phyloP scores from a whole-genome alignment of 2,797 vertebrate species.

The Petrocephalus sullivani region DNA sequence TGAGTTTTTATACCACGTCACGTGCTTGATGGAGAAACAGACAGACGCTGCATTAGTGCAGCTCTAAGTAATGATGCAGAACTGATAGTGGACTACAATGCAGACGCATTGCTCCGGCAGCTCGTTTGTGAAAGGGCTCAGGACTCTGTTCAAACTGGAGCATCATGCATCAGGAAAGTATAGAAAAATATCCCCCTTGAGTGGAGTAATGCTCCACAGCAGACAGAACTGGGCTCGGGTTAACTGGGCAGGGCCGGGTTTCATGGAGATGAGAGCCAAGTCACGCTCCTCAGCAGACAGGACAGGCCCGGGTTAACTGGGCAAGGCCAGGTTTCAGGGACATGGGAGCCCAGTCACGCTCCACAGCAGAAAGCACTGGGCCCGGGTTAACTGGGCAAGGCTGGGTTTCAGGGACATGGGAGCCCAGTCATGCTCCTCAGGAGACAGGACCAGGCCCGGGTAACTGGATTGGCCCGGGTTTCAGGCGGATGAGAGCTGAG shows the following conservation, averaged over 20 bases:
- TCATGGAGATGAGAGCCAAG: too few species aligned
- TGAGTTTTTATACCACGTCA: background rate
- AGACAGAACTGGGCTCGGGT: background rate
- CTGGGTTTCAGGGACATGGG: too few species aligned
- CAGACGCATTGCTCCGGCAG: background rate
- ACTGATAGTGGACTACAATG: conserved; percentile 3
- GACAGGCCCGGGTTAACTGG: too few species aligned
- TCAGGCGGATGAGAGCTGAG: too few species aligned
- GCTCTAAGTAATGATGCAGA: background rate
- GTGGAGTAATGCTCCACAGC: background rate
- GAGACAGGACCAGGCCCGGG: too few species aligned
- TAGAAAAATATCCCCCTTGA: background rate
- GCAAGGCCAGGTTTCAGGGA: too few species aligned
- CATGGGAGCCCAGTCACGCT: too few species aligned
- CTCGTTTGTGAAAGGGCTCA: conserved; percentile 53
- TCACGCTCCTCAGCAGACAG: too few species aligned
- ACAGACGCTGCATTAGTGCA: background rate
- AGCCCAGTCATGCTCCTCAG: too few species aligned
- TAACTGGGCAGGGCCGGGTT: background rate
- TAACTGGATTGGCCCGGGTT: too few species aligned
- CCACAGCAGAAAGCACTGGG: too few species aligned
- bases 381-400: too few species aligned
- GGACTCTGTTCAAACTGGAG: background rate
- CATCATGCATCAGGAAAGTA: background rate
- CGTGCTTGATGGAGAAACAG: background rate